phyloP scores from a whole-genome alignment of 2,888 invertebrate genomes.

The Spatulosminthurus flaviceps region DNA sequence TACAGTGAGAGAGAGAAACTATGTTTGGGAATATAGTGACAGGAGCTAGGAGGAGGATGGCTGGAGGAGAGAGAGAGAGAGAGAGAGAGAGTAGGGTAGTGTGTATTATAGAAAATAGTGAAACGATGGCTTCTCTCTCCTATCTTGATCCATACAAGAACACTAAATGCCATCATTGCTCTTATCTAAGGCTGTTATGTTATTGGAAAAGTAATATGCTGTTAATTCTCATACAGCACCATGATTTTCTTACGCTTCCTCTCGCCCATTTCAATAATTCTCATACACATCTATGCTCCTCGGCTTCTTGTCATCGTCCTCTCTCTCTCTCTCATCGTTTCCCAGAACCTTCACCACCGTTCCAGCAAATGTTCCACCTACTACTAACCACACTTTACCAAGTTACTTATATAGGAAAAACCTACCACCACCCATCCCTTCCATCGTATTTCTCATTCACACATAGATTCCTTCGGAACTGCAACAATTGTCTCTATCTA shows the following conservation, averaged over 20 bases:
- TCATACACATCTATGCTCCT: constrained; percentile 44
- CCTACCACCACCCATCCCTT: constrained; percentile 12
- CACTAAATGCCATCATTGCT: constrained; percentile 55
- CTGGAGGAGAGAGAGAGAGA: constrained; percentile 23
- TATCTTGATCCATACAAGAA: constrained; percentile 55
- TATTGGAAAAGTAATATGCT: constrained; percentile 63
- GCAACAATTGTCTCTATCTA: constrained; percentile 48
- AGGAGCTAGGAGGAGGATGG: constrained; percentile 13
- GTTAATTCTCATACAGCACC: constrained; percentile 57
- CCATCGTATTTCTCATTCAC: constrained; percentile 54
- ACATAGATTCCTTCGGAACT: constrained; percentile 50
- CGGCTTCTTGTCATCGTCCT: constrained; percentile 41
- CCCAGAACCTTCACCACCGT: constrained; percentile 15
- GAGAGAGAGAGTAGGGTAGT: constrained; percentile 1
- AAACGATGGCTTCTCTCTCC: constrained; percentile 31
- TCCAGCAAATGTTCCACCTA: constrained; percentile 16
- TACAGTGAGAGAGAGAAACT: too few relatives aligned
- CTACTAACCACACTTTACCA: neutral
- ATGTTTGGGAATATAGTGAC: neutral
- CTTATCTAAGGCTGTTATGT: constrained; percentile 59
- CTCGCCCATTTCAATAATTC: constrained; percentile 56
- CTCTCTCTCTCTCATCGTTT: constrained; percentile 18
- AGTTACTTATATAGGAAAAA: neutral
- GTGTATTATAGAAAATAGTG: constrained; percentile 30
- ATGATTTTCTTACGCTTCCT: constrained; percentile 50